Conservation (phyloP, 2,113 vertebrate genomes). For the Amblyornis subalaris region DNA sequence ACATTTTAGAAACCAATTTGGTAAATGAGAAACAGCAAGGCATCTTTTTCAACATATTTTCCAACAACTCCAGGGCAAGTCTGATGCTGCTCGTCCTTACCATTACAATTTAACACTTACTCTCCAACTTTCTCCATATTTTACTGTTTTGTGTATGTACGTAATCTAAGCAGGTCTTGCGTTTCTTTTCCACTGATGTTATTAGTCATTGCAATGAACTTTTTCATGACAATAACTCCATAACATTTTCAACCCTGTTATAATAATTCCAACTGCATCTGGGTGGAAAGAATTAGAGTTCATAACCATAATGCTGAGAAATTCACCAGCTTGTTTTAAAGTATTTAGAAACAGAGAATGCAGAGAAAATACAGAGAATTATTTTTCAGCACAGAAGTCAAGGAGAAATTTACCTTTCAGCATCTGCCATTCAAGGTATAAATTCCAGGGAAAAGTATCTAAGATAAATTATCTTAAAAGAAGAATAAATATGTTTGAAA, state of each 20-base stretch:
- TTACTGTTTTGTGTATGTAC: neutral
- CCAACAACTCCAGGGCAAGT: slow-evolving; percentile 11
- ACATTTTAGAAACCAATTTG: slow-evolving; percentile 16
- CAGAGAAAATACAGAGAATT: neutral
- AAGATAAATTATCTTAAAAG: neutral
- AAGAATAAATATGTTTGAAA: neutral
- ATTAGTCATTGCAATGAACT: neutral
- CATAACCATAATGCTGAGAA: neutral
- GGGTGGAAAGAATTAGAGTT: neutral
- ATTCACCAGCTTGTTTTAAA: neutral
- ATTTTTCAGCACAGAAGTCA: neutral
- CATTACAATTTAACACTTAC: slow-evolving; percentile 25
- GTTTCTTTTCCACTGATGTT: neutral
- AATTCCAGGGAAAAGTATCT: neutral
- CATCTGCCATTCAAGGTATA: neutral
- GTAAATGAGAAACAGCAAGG: slow-evolving; percentile 17
- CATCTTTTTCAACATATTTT: neutral
- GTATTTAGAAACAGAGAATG: neutral
- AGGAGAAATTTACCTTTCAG: neutral
- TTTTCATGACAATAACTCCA: neutral
- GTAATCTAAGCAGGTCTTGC: neutral
- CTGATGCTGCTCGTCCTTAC: neutral
- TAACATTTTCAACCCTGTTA: neutral
- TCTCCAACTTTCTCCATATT: neutral
- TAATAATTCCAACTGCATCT: neutral